Base-by-base conservation (phyloP, 2,113 vertebrate genomes). In the Phalacrocorax carbo region DNA sequence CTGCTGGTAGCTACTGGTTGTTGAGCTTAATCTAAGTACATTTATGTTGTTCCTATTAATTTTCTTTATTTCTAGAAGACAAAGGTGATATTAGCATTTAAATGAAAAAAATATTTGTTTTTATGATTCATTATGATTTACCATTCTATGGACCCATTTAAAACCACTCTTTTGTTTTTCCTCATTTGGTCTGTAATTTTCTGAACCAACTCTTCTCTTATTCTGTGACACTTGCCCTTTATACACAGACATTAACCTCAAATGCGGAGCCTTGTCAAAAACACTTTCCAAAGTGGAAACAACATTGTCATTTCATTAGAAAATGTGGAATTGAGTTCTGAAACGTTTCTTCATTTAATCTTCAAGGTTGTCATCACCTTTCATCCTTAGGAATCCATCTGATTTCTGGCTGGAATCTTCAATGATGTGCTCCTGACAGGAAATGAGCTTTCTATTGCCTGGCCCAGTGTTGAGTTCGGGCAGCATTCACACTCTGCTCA, bases 281-380 rank as follows among this genome's bases (percentile, higher is more conserved):
- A 61, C 66, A 32, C 32, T 96, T 95, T 94, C 79, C 89, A 70
- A 87, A 90, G 82, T 81, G 55, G 60, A 93, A 97, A 94, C 60
- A 96, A 93, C 40, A 94, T 96, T 96, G 76, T 96, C 84, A 93
- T 94, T 96, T 95, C 78, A 89, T 97, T 96, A 96, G 34, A 94
- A 96, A 94, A 89, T 78, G 26, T 66, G 30, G 46, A 93, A 78
- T 89, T 93, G 30, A 81, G 51, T 91, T 97, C 84, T 82, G 77
- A 96, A 96, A 86, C 62, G 64, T 94, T 94, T 94, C 34, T 90
- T 86, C 51, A 36, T 97, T 94, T 96, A 88, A 83, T 96, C 62
- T 90, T 96, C 75, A 93, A 93, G 34, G 64, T 93, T 94, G 93
- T 82, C 70, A 94, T 49, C 88, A 88, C 72, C 40, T 96, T 96